A percentile compares a stretch with the other conserved stretches of the same genome.
Conservation (phyloP, 2,888 invertebrate species). For the Bruchidius siliquastri region DNA sequence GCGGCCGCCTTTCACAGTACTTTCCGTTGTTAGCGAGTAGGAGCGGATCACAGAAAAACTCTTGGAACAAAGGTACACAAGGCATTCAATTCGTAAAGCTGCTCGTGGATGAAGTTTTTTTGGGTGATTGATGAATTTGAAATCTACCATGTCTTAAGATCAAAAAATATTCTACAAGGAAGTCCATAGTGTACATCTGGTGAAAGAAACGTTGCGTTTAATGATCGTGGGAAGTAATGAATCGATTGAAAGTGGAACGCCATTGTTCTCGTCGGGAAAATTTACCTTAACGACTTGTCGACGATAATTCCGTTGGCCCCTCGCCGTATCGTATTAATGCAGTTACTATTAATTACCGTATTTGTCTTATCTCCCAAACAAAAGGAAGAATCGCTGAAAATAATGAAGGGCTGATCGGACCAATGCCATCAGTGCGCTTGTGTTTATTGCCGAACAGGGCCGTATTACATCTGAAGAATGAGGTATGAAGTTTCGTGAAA, state of each 20-base stretch:
- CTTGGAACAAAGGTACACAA: too few relatives aligned
- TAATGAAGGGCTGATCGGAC: conserved; percentile 22
- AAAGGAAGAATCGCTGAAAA: conserved; percentile 23
- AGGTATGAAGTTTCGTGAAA: too few relatives aligned
- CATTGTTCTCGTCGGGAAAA: not conserved
- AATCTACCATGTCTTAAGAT: too few relatives aligned
- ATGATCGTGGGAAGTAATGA: not conserved
- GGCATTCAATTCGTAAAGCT: too few relatives aligned
- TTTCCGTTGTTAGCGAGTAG: too few relatives aligned
- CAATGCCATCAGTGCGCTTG: not conserved
- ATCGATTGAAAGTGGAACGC: not conserved
- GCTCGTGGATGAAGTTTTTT: too few relatives aligned
- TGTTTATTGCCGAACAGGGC: not conserved
- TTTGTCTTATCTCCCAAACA: conserved; percentile 28
- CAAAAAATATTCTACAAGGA: too few relatives aligned
- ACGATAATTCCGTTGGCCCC: conserved; percentile 10
- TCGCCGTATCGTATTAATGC: conserved; percentile 19
- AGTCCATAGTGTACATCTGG: too few relatives aligned
- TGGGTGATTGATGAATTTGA: too few relatives aligned
- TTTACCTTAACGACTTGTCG: conserved; percentile 1
- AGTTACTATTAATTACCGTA: conserved; percentile 28
- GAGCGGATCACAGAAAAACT: too few relatives aligned
- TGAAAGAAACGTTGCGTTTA: too few relatives aligned
- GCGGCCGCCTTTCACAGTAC: too few relatives aligned
- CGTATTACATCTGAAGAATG: not conserved